Evolutionary conservation across 2,888 invertebrate species (phyloP), one percentile per base, ranked within the genome.

Genomic region (Drosophila monieri): DNA sequence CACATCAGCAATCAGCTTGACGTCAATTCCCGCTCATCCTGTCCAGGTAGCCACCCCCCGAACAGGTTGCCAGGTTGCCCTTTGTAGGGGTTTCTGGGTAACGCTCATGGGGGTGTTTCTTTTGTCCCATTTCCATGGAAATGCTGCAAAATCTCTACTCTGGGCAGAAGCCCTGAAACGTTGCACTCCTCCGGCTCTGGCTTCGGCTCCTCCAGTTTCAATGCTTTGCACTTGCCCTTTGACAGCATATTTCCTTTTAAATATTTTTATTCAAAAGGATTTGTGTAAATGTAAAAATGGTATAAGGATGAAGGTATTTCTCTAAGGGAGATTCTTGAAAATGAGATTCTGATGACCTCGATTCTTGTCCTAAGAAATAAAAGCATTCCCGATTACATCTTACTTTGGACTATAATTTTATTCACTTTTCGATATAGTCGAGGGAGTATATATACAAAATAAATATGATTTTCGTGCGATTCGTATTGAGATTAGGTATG

Each of bases 381-480:
- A 39, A 6, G 14, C 8, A 9, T 8, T 8, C 6, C 6, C 8
- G 15, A 18, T n/a, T 41, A 9, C 2, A 14, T 10, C 9, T 21
- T 37, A 39, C 44, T 49, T 51, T 62, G 10, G n/a, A 60, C 58
- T 61, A 51, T 2, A 39, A 18, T 30, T 62, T 60, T 64, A 64
- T 64, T 64, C 37, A 62, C 35, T 51, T 44, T 61, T 32, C 27
- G 18, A 47, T 58, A 23, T 23, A 51, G 35, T 32, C 43, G 44
- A 27, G 25, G 51, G 49, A 60, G 21, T 64, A 64, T 64, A 51
- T 55, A 57, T 64, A 64, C 62, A 64, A 64, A 64, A 64, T 64
- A 64, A 64, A 64, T 64, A 64, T 61, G 62, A 64, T 51, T 64
- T 49, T 60, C 35, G 9, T 49, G 48, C 48, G 21, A 8, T 30